Evolutionary conservation across 1,140 invertebrate species (phyloP), one percentile per base, ranked within the genome.

Genomic region (Marisa cornuarietis): DNA sequence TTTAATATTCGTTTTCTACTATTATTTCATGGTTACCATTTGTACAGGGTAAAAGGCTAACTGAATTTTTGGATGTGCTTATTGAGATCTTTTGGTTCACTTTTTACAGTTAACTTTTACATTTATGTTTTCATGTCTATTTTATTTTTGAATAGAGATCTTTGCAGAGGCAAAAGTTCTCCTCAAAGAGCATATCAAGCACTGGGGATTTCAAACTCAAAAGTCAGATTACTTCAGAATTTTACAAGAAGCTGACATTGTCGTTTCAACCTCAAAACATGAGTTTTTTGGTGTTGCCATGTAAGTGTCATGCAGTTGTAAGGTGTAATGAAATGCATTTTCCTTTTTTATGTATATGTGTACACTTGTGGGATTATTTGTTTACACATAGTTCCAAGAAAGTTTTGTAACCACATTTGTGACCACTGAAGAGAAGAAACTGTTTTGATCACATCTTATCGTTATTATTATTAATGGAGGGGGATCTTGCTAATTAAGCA

Each of bases 261-360:
- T 93, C 49, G 91, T 95, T 20, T 95, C 94, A 0, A 95, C 95
- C n/a, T 94, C 95, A 5, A 90, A 92, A 51, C 95, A 95, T 90
- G 95, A 95, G 88, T 95, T 95, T 88, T 95, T 94, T 89, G 95
- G 95, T 68, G 94, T 95, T 49, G 92, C 94, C 26, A 94, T 95
- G 93, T 93, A 91, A 91, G 91, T 89, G 72, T 83, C 76, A 82
- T 52, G 52, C 31, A 69, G 9, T 6, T 14, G 22, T n/a, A 42
- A 65, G 10, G 10, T 51, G 14, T 22, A 13, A 20, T 31, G 3
- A 49, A 14, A 42, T 66, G 24, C 26, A 18, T 79, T 63, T 79
- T 58, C 24, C 18, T n/a, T 24, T 13, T 42, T 31, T 51, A 26
- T 22, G 1, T 20, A 4, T 63, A n/a, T 49, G 22, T 63, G 2